These are phyloP conservation scores for Pristionchus maxplancki DNA, from an alignment of 2,888 invertebrate species.

Conservation along the genomic window DNA sequence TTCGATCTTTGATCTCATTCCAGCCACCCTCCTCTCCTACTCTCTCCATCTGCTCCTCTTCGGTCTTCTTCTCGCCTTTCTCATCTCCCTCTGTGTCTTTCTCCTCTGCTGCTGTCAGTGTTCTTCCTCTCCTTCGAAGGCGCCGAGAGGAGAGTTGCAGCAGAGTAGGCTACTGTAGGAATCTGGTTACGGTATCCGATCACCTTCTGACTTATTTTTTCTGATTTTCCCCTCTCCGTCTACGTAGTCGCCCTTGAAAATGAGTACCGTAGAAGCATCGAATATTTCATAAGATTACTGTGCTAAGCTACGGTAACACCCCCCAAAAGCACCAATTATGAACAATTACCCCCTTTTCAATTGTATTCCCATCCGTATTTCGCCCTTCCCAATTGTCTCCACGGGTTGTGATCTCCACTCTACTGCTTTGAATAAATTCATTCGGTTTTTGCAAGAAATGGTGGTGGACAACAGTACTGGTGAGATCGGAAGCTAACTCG, in stretches of 20 bases:
- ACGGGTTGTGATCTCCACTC: background rate
- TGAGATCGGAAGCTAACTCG: constrained; percentile 18
- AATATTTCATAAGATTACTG: no score
- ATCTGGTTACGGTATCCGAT: background rate
- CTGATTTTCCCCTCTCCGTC: background rate
- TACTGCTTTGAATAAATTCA: background rate
- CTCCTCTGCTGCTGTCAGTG: constrained; percentile 48
- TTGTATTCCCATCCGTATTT: background rate
- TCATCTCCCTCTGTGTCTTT: constrained; percentile 50
- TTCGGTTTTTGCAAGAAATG: background rate
- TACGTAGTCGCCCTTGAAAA: background rate
- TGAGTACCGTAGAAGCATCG: background rate
- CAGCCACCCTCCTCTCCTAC: constrained; percentile 43
- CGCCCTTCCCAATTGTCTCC: background rate
- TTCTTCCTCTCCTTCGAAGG: constrained; percentile 1
- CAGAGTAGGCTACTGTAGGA: constrained; percentile 10
- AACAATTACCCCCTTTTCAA: background rate
- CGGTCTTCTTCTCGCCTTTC: constrained; percentile 45
- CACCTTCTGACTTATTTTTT: background rate
- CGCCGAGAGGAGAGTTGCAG: background rate
- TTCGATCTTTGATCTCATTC: background rate
- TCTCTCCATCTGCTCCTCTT: constrained; percentile 49
- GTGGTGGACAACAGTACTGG: constrained; percentile 6
- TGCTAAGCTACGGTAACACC: no score
- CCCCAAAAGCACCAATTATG: no score